A percentile compares a stretch with the other conserved stretches of the same genome.
Evolutionary conservation across 2,797 vertebrate genomes (phyloP).

Genomic region (Chloroceryle amazona): DNA sequence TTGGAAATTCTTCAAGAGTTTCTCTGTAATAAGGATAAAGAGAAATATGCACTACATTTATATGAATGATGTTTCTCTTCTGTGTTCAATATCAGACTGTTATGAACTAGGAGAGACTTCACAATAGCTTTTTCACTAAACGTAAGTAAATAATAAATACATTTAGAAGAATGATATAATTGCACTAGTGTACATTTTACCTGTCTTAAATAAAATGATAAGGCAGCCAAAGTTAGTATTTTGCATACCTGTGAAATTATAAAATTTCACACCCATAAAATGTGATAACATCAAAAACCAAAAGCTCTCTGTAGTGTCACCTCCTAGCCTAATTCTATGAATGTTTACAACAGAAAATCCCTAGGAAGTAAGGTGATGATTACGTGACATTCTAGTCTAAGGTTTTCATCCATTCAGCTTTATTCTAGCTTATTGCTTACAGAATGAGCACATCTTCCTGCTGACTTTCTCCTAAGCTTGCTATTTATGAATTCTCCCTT

Average conservation of each 20-base stretch:
- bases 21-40: slow-evolving; percentile 29
- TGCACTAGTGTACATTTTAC: not conserved
- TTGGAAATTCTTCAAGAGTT: slow-evolving; percentile 66
- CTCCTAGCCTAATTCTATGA: not conserved
- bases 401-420: slow-evolving; percentile 52
- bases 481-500: not conserved
- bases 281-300: not conserved
- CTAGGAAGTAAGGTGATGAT: not conserved
- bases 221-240: not conserved
- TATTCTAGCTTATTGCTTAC: slow-evolving; percentile 23
- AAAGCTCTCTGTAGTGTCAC: slow-evolving; percentile 1
- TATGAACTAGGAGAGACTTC: not conserved
- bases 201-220: not conserved
- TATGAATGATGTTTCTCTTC: not conserved
- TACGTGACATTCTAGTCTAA: slow-evolving; percentile 26
- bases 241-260: not conserved
- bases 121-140: not conserved
- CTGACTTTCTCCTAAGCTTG: slow-evolving; percentile 1
- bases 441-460: slow-evolving; percentile 33
- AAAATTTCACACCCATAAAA: not conserved
- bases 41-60: not conserved
- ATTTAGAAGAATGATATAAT: not conserved
- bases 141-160: not conserved
- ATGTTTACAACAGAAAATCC: slow-evolving; percentile 27
- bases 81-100: not conserved